Evolutionary conservation across 2,113 vertebrate genomes (phyloP), one percentile per base, ranked within the genome.

Genomic region (Butorides virescens): DNA sequence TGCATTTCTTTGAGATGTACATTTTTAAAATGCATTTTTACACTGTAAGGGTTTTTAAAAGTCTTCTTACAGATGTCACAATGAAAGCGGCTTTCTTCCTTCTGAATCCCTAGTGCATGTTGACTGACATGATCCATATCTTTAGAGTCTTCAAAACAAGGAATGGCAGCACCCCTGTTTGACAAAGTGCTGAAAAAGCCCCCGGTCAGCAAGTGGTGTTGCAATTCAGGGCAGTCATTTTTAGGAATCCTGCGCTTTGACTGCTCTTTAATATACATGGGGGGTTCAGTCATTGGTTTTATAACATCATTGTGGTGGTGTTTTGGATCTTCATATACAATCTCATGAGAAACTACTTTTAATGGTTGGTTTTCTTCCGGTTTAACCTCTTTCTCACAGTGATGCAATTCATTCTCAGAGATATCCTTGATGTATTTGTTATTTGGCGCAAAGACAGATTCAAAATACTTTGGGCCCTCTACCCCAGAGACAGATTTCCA

Each of bases 1-100:
- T 99, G 99, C 95, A 98, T 98, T 95, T 99, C 99, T 97, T 99
- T 99, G 81, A 99, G 96, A 94, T 99, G 99, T 70, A 98, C 98
- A 37, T 99, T 99, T 97, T 99, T 99, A 97, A 99, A 99, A 97
- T 99, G 99, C 97, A 99, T 98, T 97, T 99, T 99, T 81, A 99
- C 98, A 36, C 99, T 99, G 96, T 99, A 99, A 19, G 99, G 98
- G 74, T 99, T 99, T 97, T 99, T 99, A 97, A 99, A 99, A 78
- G 98, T 99, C 98, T 99, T 99, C 95, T 98, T 98, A 98, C 99
- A 99, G 98, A 99, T 98, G 96, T 99, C 98, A 78, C 99, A 99
- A 96, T 99, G 98, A 96, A 99, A 98, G 70, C 97, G 97, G 74
- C 96, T 96, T 75, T 99, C 98, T 65, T 98, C 98, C 95, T 97